A percentile compares a stretch with the other conserved stretches of the same genome.
Conservation (phyloP, 2,113 vertebrate species). For the Athene cunicularia region DNA sequence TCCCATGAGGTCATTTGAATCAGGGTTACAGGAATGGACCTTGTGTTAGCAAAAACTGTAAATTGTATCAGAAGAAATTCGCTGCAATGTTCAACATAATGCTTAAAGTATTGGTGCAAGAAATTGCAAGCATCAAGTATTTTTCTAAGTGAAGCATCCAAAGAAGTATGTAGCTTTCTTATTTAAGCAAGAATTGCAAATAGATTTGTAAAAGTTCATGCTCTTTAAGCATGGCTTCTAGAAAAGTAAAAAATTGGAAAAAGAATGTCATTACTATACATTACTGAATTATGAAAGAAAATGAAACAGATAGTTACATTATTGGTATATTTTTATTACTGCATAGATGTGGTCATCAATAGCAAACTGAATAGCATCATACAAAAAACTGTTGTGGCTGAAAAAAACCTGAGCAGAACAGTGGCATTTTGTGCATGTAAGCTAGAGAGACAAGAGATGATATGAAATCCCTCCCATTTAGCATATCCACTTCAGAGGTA, state of each 20-base stretch:
- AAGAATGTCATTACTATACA: not conserved
- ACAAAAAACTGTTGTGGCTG: not conserved
- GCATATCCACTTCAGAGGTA: conserved; percentile 30
- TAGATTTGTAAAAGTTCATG: not conserved
- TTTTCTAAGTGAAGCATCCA: not conserved
- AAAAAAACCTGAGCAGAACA: not conserved
- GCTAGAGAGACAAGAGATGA: not conserved
- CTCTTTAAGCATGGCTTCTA: conserved; percentile 15
- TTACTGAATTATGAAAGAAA: conserved; percentile 47
- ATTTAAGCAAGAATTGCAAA: not conserved
- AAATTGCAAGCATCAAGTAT: not conserved
- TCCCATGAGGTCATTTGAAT: not conserved
- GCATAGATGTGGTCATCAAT: not conserved
- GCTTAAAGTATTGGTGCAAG: not conserved
- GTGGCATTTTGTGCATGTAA: not conserved
- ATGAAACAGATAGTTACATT: conserved; percentile 40
- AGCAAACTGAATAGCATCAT: not conserved
- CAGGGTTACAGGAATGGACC: not conserved
- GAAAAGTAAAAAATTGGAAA: not conserved
- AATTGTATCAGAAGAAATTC: not conserved
- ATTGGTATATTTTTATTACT: not conserved
- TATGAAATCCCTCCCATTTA: conserved; percentile 11
- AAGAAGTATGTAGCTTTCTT: not conserved
- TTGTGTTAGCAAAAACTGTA: not conserved
- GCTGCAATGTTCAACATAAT: not conserved